Conservation (phyloP, 2,888 invertebrate species). For the Eristalis pertinax region DNA sequence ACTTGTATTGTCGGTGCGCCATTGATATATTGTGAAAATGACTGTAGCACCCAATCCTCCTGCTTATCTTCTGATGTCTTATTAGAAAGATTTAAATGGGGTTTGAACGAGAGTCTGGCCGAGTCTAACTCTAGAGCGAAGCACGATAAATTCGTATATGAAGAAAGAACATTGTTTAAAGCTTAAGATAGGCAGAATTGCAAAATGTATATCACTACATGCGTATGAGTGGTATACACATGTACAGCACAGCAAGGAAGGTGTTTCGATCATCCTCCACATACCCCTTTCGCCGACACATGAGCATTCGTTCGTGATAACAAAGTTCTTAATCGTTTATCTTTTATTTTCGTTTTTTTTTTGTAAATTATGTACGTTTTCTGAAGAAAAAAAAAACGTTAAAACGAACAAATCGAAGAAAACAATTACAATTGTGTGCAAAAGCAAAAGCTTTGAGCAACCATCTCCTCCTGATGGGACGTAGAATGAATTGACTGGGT, state of each 20-base stretch:
- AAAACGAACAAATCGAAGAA: slow-evolving; percentile 34
- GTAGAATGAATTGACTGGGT: slow-evolving; percentile 60
- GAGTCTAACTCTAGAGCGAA: background rate
- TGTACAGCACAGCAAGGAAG: slow-evolving; percentile 37
- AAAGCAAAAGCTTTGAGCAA: slow-evolving; percentile 58
- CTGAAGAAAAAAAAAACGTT: slow-evolving; percentile 9
- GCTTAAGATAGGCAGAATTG: background rate
- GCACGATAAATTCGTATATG: background rate
- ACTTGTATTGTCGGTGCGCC: slow-evolving; percentile 41
- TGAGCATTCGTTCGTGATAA: slow-evolving; percentile 58
- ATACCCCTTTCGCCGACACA: background rate
- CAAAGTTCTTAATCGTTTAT: slow-evolving; percentile 63
- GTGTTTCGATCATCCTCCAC: slow-evolving; percentile 22
- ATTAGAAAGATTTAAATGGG: slow-evolving; percentile 31
- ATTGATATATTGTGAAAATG: slow-evolving; percentile 35
- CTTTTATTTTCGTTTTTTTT: slow-evolving; percentile 19
- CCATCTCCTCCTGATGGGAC: slow-evolving; percentile 47
- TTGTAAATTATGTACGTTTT: slow-evolving; percentile 42
- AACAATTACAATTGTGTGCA: slow-evolving; percentile 47
- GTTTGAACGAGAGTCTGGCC: background rate
- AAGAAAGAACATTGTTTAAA: background rate
- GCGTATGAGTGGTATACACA: background rate
- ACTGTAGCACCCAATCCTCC: slow-evolving; percentile 13
- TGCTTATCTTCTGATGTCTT: slow-evolving; percentile 40
- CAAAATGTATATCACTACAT: slow-evolving; percentile 15